phyloP scores from a whole-genome alignment of 2,888 invertebrate species.

The Hemaris fuciformis region DNA sequence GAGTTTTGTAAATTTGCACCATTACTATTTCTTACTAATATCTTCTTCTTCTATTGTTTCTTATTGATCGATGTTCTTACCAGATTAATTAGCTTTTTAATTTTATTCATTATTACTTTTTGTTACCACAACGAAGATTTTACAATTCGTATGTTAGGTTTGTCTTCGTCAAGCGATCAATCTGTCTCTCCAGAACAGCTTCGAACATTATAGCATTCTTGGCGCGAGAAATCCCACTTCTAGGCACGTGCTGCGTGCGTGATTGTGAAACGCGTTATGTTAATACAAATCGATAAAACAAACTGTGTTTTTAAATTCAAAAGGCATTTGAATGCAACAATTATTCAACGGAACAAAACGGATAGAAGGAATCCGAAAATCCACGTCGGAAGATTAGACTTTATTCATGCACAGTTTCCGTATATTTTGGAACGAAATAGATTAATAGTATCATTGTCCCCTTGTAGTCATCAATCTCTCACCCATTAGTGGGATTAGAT shows the following conservation, averaged over 20 bases:
- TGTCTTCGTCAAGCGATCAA: background rate
- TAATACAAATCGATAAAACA: conserved; percentile 3
- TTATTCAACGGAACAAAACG: conserved; percentile 18
- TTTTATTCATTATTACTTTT: too few relatives aligned
- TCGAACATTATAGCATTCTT: conserved; percentile 2
- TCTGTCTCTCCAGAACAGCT: background rate
- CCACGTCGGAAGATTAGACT: conserved; percentile 31
- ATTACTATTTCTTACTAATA: too few relatives aligned
- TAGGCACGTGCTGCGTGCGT: conserved; percentile 8
- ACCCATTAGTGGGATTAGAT: conserved; percentile 72
- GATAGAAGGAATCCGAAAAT: conserved; percentile 24
- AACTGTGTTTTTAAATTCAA: conserved; percentile 1
- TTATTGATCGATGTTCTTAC: background rate
- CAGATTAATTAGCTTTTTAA: too few relatives aligned
- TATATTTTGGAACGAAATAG: conserved; percentile 33
- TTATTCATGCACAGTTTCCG: conserved; percentile 40
- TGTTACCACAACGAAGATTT: too few relatives aligned
- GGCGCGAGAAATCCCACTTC: conserved; percentile 7
- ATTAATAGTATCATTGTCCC: conserved; percentile 55
- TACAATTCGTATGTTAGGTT: too few relatives aligned
- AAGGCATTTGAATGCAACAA: conserved; percentile 11
- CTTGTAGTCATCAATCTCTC: conserved; percentile 62
- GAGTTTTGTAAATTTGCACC: too few relatives aligned
- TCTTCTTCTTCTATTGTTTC: too few relatives aligned
- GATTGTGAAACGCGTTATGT: conserved; percentile 1